phyloP scores from a whole-genome alignment of 2,113 vertebrate genomes.

The Sterrhoptilus dennistouni region DNA sequence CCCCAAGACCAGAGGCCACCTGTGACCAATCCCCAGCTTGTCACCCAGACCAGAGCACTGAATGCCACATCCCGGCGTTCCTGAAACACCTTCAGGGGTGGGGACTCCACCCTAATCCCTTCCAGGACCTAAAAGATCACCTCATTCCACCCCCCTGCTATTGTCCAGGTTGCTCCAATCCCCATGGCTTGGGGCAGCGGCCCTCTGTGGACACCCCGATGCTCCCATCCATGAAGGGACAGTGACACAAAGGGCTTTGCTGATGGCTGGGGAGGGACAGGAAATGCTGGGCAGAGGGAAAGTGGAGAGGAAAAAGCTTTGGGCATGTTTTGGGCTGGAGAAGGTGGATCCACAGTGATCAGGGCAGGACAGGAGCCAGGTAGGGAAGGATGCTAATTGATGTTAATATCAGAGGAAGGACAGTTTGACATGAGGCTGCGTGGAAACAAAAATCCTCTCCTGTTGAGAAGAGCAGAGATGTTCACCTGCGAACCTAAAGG shows the following conservation, averaged over 20 bases:
- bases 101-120: background rate
- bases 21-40: background rate
- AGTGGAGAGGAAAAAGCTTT: background rate
- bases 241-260: background rate
- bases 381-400: background rate
- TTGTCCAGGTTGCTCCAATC: fast-evolving
- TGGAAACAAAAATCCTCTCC: background rate
- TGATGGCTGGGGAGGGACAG: fast-evolving
- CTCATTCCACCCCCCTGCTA: background rate
- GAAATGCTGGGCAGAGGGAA: too few species aligned
- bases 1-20: background rate
- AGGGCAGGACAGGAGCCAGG: background rate
- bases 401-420: background rate
- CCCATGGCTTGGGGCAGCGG: background rate
- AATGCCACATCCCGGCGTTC: fast-evolving
- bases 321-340: background rate
- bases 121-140: background rate
- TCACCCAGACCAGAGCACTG: background rate
- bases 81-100: background rate
- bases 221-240: fast-evolving
- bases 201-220: fast-evolving
- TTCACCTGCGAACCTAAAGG: background rate
- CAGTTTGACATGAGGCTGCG: fast-evolving
- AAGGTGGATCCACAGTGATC: fast-evolving
- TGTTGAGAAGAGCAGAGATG: background rate